phyloP scores from a whole-genome alignment of 2,113 vertebrate species.

The Pygoscelis antarcticus region DNA sequence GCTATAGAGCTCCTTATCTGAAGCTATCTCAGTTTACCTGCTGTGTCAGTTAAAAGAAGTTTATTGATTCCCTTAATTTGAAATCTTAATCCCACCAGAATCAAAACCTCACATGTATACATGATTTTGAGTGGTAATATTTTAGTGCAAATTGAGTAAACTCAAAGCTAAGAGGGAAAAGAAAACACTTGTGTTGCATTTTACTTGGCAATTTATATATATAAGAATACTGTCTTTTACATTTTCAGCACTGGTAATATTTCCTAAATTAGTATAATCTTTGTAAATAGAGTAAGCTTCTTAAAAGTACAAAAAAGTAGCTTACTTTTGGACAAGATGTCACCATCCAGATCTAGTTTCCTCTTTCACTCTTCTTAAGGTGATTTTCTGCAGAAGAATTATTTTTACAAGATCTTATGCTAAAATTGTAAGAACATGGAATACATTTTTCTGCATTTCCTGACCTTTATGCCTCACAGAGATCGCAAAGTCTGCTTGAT shows the following conservation, averaged over 20 bases:
- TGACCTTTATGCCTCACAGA: slow-evolving; percentile 23
- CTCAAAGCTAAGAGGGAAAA: background rate
- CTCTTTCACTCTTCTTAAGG: background rate
- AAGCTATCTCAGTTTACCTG: background rate
- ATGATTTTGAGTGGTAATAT: background rate
- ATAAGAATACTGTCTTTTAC: background rate
- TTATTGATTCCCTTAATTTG: background rate
- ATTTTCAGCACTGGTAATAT: background rate
- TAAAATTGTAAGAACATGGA: background rate
- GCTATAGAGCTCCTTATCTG: background rate
- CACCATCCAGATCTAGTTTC: background rate
- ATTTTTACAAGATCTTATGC: background rate
- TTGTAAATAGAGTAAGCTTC: background rate
- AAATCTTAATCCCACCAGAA: background rate
- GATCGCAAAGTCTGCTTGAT: slow-evolving; percentile 13
- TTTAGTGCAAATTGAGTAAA: background rate
- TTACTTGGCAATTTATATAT: background rate
- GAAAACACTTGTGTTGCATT: background rate
- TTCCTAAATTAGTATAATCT: background rate
- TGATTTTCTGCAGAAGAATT: background rate
- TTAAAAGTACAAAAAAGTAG: background rate
- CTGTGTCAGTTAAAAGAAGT: background rate
- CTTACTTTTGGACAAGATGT: background rate
- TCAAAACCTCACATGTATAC: background rate
- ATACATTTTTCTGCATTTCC: background rate